Evolutionary conservation across 2,113 vertebrate genomes (phyloP), one percentile per base, ranked within the genome.

Genomic region (Oreotragus oreotragus): DNA sequence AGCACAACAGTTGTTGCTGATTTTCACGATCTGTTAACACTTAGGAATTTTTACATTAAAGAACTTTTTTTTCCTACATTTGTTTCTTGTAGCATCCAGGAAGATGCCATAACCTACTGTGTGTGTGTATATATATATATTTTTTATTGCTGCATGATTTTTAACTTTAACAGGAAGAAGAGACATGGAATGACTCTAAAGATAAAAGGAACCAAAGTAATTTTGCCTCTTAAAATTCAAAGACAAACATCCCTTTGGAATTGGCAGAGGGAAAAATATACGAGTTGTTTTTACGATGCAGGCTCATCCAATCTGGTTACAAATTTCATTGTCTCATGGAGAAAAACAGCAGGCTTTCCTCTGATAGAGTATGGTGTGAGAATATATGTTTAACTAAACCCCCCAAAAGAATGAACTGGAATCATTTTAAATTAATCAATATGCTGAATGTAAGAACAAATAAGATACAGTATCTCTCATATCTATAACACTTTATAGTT

Each of bases 1-100:
- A 0, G 89, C 91, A 95, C 91, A 98, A 96, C 98, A 99, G 98
- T 99, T 99, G 99, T 94, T 98, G 98, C 98, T 98, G 98, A 98
- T 98, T 99, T 99, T 99, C 98, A 98, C 9, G 97, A 99, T 98
- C 98, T 98, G 98, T 98, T 98, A 99, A 98, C 98, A 98, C 98
- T 98, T 97, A 98, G 96, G 98, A 98, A 98, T 98, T 92, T 97
- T 97, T 95, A 97, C 62, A 89, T 93, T 98, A 94, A 96, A 97
- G 84, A 96, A 94, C 98, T 92, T 97, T 97, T 97, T 98, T 98
- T 98, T 0, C 98, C 98, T 98, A 89, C 84, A 87, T 90, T 94
- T 96, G 98, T 98, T 98, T 98, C 98, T 87, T 76, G 58, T 62
- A 96, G 88, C 95, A 97, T 96, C 93, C 95, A 98, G 89, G 83